Base-by-base conservation (phyloP, 2,113 vertebrate species). In the Syngnathus typhle region DNA sequence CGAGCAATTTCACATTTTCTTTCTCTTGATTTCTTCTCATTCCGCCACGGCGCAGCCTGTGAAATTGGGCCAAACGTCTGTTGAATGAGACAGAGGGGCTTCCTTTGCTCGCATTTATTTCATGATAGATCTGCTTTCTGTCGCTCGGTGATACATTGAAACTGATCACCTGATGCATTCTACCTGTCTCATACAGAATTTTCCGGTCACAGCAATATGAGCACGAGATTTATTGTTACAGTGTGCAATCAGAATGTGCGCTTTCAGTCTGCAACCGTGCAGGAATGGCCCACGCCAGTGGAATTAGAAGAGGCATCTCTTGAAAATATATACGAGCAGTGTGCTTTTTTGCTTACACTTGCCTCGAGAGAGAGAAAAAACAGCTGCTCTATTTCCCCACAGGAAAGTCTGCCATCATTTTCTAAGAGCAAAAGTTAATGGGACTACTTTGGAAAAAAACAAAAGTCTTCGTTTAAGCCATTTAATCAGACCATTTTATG, bases 1-100 rank as follows among this genome's bases (percentile, higher is more conserved):
- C 91, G 92, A 94, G 95, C 83, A 85, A 93, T 96, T 94, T 92
- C 88, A 89, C 89, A 75, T 88, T 92, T 54, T 86, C 90, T 92
- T 93, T 91, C 72, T 77, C 93, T 19, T 41, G 93, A 92, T 96
- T 94, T 93, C 88, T 90, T 85, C 84, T 32, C 89, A 71, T 82
- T 91, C 89, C 78, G 88, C 84, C 46, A 51, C 67, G 83, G 88
- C 80, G 79, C 6, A 11, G 89, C 77, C 91, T 94, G 91, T 94
- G 93, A 95, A 95, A 96, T 94, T 94, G 93, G 90, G 85, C 91
- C 86, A 74, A 67, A 87, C 87, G 88, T 32, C 80, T 86, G 81
- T 81, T 82, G 91, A 93, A 92, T 56, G 85, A 92, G 89, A 89
- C 78, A 76, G 85, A 88, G 85, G 87, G 83, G 86, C 86, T 89